phyloP scores from a whole-genome alignment of 1,140 invertebrate genomes.

The Pristionchus pacificus region DNA sequence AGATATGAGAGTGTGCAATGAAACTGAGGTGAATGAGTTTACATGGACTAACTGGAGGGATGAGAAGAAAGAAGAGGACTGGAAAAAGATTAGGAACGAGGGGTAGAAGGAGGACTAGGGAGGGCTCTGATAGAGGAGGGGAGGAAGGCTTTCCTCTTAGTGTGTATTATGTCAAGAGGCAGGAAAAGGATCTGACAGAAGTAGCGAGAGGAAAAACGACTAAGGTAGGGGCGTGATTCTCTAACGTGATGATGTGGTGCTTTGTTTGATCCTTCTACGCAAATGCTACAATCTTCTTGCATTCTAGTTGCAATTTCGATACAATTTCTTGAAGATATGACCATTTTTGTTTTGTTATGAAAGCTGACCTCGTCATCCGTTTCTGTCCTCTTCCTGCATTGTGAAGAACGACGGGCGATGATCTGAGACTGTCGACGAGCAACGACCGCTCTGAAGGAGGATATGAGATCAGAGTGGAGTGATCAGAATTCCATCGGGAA shows the following conservation, averaged over 20 bases:
- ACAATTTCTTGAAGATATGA: no score
- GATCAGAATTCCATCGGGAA: constrained; percentile 21
- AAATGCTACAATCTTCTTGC: no score
- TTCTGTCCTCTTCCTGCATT: constrained; percentile 18
- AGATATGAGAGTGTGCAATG: background rate
- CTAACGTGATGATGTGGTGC: constrained; percentile 5
- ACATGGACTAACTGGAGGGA: constrained; percentile 1
- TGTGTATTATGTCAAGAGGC: constrained; percentile 11
- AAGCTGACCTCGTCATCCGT: constrained; percentile 26
- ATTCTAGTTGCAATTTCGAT: no score
- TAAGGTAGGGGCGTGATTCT: background rate
- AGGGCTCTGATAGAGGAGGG: no score
- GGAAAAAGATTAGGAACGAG: background rate
- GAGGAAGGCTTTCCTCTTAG: constrained; percentile 8
- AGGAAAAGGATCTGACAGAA: constrained; percentile 1
- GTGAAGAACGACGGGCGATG: constrained; percentile 21
- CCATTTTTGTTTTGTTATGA: no score
- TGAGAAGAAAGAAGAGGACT: background rate
- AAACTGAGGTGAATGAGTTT: constrained; percentile 7
- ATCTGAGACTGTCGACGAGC: constrained; percentile 30
- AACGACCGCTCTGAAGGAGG: constrained; percentile 30
- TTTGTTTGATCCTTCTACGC: background rate
- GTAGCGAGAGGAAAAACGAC: constrained; percentile 5
- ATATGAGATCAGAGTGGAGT: background rate
- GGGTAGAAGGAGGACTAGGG: constrained; percentile 21